Evolutionary conservation across 2,113 vertebrate genomes (phyloP).

Genomic region (Nematolebias whitei): DNA sequence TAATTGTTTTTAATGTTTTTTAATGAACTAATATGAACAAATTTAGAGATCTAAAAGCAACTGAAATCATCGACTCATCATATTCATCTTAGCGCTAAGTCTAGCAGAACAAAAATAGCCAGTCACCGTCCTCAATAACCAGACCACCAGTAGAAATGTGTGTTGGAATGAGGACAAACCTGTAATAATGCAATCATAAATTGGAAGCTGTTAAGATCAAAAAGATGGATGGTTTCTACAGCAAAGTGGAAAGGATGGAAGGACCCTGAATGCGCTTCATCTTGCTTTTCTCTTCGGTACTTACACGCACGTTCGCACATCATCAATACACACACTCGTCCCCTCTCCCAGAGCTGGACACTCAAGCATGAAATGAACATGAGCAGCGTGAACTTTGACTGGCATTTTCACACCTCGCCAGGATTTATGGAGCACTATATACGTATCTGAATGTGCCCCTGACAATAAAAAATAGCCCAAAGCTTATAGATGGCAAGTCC

Average conservation of each 20-base stretch:
- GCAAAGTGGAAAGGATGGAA: constrained; percentile 65
- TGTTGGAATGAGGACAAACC: constrained; percentile 58
- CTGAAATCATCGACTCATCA: not conserved
- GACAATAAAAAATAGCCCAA: constrained; percentile 64
- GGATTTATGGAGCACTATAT: constrained; percentile 74
- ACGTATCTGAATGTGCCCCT: constrained; percentile 58
- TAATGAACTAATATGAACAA: not conserved
- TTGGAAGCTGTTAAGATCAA: constrained; percentile 70
- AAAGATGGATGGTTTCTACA: constrained; percentile 66
- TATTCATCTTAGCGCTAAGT: constrained; percentile 14
- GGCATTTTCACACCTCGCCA: constrained; percentile 64
- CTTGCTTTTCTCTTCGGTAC: constrained; percentile 55
- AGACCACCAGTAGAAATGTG: constrained; percentile 39
- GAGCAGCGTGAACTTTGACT: constrained; percentile 77
- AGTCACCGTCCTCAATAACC: constrained; percentile 58
- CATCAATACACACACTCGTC: constrained; percentile 64
- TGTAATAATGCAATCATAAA: constrained; percentile 72
- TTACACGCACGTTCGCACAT: constrained; percentile 61
- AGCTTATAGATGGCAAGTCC: constrained; percentile 42
- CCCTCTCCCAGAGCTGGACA: constrained; percentile 54
- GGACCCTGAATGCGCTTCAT: constrained; percentile 55
- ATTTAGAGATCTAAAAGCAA: not conserved
- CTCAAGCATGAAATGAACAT: constrained; percentile 81
- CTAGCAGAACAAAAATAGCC: constrained; percentile 27
- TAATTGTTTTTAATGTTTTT: not conserved